A percentile compares a stretch with the other conserved stretches of the same genome.
phyloP scores from a whole-genome alignment of 2,113 vertebrate species.

The Nerophis ophidion region DNA sequence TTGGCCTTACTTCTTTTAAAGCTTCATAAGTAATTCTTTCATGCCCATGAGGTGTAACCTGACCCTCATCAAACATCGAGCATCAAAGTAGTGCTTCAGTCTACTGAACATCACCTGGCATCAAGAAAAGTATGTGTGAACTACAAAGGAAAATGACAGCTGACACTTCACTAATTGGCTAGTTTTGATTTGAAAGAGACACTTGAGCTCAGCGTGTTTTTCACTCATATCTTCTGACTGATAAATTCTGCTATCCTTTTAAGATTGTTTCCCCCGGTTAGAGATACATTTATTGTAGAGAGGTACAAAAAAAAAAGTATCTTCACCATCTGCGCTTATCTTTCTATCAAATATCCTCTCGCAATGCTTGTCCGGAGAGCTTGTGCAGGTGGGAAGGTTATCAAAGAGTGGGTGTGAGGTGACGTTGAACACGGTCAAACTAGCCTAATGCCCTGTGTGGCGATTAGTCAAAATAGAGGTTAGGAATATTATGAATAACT shows the following conservation, averaged over 20 bases:
- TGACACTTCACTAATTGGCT: conserved; percentile 63
- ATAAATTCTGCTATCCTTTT: conserved; percentile 55
- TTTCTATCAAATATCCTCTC: conserved; percentile 72
- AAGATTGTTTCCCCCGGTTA: conserved; percentile 38
- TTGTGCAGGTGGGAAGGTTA: conserved; percentile 71
- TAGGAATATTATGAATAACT: conserved; percentile 70
- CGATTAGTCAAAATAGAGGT: conserved; percentile 80
- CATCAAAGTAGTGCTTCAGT: conserved; percentile 28
- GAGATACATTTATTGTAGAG: conserved; percentile 37
- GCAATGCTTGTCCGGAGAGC: conserved; percentile 32
- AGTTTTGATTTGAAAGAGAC: conserved; percentile 56
- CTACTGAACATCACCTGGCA: conserved; percentile 25
- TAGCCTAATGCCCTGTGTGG: conserved; percentile 64
- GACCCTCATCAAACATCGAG: conserved; percentile 39
- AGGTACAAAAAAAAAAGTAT: conserved; percentile 39
- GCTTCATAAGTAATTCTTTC: conserved; percentile 11
- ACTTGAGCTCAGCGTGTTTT: conserved; percentile 16
- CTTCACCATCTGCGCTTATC: conserved; percentile 66
- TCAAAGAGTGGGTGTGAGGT: conserved; percentile 63
- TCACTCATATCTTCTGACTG: conserved; percentile 35
- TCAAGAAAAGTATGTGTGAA: conserved; percentile 17
- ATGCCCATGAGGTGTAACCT: conserved; percentile 20
- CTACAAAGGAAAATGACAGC: conserved; percentile 41
- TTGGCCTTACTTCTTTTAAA: conserved; percentile 5
- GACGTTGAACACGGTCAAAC: conserved; percentile 70